Conservation (phyloP, 2,888 invertebrate species). For the Crematogaster levior region DNA sequence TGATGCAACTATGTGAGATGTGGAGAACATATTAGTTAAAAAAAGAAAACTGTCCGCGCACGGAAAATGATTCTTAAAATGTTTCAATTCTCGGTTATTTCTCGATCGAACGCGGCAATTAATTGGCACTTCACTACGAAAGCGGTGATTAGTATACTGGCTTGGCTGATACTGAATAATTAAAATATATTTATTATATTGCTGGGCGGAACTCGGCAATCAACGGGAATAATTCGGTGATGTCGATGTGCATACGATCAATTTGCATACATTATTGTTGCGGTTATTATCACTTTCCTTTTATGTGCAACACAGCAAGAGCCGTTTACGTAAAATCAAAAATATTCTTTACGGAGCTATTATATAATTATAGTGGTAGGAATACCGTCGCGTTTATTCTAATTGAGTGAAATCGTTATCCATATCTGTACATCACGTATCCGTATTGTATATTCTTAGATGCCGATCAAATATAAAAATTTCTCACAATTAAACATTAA, state of each 20-base stretch:
- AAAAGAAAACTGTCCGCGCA: not conserved
- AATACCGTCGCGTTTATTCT: constrained; percentile 20
- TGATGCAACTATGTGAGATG: not conserved
- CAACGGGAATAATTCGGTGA: not conserved
- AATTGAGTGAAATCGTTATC: constrained; percentile 36
- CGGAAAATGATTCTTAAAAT: constrained; percentile 30
- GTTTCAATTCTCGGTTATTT: constrained; percentile 5
- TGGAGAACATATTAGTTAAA: not conserved
- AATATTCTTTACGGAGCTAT: constrained; percentile 17
- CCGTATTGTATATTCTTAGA: not conserved
- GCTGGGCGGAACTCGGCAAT: not conserved
- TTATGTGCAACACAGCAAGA: not conserved
- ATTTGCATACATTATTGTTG: constrained; percentile 11
- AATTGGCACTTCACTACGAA: constrained; percentile 20
- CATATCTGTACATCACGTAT: not conserved
- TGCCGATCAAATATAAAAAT: constrained; percentile 7
- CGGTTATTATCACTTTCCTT: constrained; percentile 26
- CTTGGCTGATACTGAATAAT: not conserved
- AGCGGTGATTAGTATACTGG: not conserved
- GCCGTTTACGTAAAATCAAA: constrained; percentile 28
- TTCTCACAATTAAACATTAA: not conserved
- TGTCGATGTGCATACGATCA: not conserved
- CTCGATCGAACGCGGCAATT: constrained; percentile 17
- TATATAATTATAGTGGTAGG: constrained; percentile 25
- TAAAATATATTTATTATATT: not conserved